A percentile compares a stretch with the other conserved stretches of the same genome.
Conservation (phyloP, 2,113 vertebrate species). For the Spea bombifrons region DNA sequence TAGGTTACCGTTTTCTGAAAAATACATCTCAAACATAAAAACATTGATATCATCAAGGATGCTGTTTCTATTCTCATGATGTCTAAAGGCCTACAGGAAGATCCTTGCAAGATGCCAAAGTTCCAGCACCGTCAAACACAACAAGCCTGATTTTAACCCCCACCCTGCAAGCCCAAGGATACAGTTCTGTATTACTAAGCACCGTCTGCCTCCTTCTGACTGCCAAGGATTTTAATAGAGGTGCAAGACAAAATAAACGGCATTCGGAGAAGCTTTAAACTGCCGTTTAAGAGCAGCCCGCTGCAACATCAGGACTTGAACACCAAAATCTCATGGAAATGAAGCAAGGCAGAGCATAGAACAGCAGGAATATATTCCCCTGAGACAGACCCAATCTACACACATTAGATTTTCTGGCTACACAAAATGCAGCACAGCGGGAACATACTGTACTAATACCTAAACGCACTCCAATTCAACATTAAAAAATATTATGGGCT, state of each 20-base stretch:
- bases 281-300: slow-evolving; percentile 2
- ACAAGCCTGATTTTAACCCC: neutral
- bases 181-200: slow-evolving; percentile 28
- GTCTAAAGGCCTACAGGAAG: neutral
- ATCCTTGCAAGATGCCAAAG: slow-evolving; percentile 18
- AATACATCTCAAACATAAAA: slow-evolving; percentile 19
- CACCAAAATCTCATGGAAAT: slow-evolving; percentile 21
- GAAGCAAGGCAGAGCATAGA: neutral
- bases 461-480: neutral
- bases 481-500: too few relatives aligned
- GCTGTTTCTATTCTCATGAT: slow-evolving; percentile 6
- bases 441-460: neutral
- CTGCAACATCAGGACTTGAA: slow-evolving; percentile 26
- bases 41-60: slow-evolving; percentile 19
- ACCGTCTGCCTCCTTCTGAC: slow-evolving; percentile 14
- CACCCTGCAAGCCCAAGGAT: slow-evolving; percentile 8
- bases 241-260: slow-evolving; percentile 21
- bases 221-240: slow-evolving; percentile 38
- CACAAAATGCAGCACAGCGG: neutral
- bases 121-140: slow-evolving; percentile 6
- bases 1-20: slow-evolving; percentile 30
- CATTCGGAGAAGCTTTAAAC: slow-evolving; percentile 10
- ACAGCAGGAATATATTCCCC: neutral
- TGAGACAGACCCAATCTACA: neutral
- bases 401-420: neutral